Percentiles rank a stretch among this genome's conserved stretches.
Evolutionary conservation across 2,888 invertebrate genomes (phyloP).

Genomic region (Amphipyra berbera): DNA sequence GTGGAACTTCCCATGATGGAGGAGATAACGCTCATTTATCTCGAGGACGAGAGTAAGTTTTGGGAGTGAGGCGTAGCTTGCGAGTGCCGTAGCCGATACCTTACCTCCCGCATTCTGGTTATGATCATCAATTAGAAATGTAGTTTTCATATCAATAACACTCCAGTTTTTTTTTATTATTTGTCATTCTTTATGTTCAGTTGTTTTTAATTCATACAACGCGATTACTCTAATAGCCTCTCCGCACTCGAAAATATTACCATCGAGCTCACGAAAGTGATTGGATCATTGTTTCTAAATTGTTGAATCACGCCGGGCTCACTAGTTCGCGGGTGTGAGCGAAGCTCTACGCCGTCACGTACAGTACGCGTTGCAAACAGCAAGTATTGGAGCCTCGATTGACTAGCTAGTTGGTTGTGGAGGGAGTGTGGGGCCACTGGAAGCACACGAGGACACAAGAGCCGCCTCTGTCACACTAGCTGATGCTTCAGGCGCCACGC

Average conservation of each 20-base stretch:
- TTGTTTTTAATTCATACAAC: conserved; percentile 84
- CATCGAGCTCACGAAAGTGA: conserved; percentile 81
- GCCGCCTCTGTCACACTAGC: conserved; percentile 73
- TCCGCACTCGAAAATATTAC: conserved; percentile 82
- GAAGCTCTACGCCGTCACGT: conserved; percentile 26
- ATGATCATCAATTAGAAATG: conserved; percentile 90
- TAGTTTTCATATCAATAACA: conserved; percentile 90
- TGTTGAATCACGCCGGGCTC: conserved; percentile 64
- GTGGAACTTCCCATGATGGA: conserved; percentile 98
- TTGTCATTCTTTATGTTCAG: conserved; percentile 85
- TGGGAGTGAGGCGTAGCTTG: conserved; percentile 92
- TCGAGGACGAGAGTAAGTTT: conserved; percentile 95
- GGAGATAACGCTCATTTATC: conserved; percentile 98
- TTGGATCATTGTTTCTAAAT: conserved; percentile 74
- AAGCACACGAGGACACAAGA: conserved; percentile 85
- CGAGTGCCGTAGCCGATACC: conserved; percentile 91
- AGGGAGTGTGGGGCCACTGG: conserved; percentile 79
- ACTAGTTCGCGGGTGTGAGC: conserved; percentile 48
- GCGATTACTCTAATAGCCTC: conserved; percentile 85
- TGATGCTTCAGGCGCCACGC: conserved; percentile 63
- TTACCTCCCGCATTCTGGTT: conserved; percentile 91
- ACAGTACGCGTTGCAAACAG: conserved; percentile 24
- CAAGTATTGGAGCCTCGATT: conserved; percentile 23
- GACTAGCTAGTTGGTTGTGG: conserved; percentile 44
- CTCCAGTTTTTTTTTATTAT: conserved; percentile 86